phyloP scores from a whole-genome alignment of 2,113 vertebrate species.

The Camelus bactrianus region DNA sequence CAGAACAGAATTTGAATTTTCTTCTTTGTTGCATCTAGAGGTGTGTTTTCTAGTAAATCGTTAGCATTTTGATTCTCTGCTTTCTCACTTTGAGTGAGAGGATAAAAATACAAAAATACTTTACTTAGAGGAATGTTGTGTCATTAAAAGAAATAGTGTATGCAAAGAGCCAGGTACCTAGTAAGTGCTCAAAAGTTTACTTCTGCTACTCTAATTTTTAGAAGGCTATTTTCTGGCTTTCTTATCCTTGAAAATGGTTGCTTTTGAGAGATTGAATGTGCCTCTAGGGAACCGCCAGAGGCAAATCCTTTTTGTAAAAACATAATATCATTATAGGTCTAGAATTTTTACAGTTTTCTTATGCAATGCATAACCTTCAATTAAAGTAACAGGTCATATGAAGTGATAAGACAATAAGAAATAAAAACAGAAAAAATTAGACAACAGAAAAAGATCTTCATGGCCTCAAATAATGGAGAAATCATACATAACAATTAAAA shows the following conservation, averaged over 20 bases:
- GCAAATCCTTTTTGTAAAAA: neutral
- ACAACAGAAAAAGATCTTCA: neutral
- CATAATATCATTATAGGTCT: neutral
- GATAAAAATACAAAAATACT: neutral
- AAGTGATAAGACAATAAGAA: neutral
- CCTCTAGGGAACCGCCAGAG: neutral
- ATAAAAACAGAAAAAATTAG: neutral
- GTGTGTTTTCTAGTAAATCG: neutral
- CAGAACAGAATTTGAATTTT: neutral
- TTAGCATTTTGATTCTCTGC: slow-evolving; percentile 20
- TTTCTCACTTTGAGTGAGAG: neutral
- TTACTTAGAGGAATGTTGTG: neutral
- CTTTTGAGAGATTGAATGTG: neutral
- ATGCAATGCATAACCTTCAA: neutral
- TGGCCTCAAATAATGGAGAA: neutral
- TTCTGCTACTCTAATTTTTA: neutral
- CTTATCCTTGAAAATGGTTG: neutral
- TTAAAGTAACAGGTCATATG: neutral
- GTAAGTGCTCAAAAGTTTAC: neutral
- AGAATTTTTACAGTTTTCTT: neutral
- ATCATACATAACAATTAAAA: neutral
- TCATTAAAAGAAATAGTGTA: slow-evolving; percentile 21
- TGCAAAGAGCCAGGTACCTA: neutral
- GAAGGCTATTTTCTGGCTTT: neutral
- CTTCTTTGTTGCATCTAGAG: neutral